Evolutionary conservation across 2,797 vertebrate species (phyloP), one percentile per base, ranked within the genome.

Genomic region (Dromococcyx pavoninus): DNA sequence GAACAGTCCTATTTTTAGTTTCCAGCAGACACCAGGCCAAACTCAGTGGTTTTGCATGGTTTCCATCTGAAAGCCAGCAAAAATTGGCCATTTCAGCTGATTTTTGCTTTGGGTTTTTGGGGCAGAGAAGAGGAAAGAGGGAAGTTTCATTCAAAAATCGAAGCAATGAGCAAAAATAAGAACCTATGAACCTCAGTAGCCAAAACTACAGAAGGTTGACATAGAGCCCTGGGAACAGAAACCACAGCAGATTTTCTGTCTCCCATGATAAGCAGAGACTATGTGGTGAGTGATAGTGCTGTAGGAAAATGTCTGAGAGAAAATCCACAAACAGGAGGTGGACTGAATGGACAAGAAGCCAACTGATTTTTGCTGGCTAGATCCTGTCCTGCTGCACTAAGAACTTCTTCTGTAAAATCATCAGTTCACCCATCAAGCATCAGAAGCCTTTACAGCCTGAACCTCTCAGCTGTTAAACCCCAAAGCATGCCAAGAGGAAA

Each of bases 31-130:
- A 91, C 44, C 27, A 94, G 77, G 93, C 95, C 94, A 91, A 95
- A 91, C 57, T 91, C 80, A 35, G 94, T 91, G 91, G 96, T 92
- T 97, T 97, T 81, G 39, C 69, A 89, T 92, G 95, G 90, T 93
- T 94, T 96, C 94, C 62, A 54, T 95, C 91, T 83, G 65, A 89
- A 96, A 95, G 57, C 24, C 7, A 22, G 88, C 48, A 95, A 92
- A 95, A 93, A 89, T 33, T 79, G 86, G 32, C 77, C 58, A 93
- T 89, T 95, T 96, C 88, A 93, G 95, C 90, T 96, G 85, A 94
- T 90, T 94, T 94, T 89, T 88, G 51, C 60, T 94, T 88, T 93
- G 80, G 88, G 65, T 89, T 95, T 90, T 95, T 96, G 73, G 80
- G 93, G 82, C 1, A 9, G 88, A 93, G 75, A 35, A 84, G 48